A percentile compares a stretch with the other conserved stretches of the same genome.
Conservation (phyloP, 2,797 vertebrate species). For the Xyrichtys novacula region DNA sequence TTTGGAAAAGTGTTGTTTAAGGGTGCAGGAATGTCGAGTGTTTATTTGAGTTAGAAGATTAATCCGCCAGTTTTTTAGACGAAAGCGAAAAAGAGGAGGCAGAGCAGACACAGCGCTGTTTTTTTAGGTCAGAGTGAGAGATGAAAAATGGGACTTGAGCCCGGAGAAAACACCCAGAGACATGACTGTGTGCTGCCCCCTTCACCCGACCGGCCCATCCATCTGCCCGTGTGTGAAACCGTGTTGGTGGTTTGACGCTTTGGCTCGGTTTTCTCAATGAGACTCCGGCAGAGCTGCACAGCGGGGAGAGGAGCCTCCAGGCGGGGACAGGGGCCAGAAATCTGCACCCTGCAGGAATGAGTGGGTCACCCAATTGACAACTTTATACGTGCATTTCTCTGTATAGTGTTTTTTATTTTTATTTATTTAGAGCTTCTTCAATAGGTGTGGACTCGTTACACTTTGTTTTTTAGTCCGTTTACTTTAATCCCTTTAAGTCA, state of each 20-base stretch:
- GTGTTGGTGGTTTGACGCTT: conserved; percentile 77
- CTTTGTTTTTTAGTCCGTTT: too few relatives aligned
- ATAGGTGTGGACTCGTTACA: too few relatives aligned
- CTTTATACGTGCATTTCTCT: neutral
- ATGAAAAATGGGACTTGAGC: conserved; percentile 30
- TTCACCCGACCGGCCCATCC: conserved; percentile 68
- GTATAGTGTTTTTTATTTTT: too few relatives aligned
- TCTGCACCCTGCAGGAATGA: neutral
- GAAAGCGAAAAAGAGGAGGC: neutral
- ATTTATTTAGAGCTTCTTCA: too few relatives aligned
- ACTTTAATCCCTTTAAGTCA: neutral
- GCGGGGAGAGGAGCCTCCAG: neutral
- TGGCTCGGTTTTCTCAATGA: conserved; percentile 61
- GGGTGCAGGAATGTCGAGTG: conserved; percentile 16
- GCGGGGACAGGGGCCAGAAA: neutral
- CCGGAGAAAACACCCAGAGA: conserved; percentile 82
- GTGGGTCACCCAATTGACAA: neutral
- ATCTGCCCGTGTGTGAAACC: conserved; percentile 68
- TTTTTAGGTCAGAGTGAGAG: conserved; percentile 58
- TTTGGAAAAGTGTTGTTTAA: neutral
- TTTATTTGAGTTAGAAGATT: conserved; percentile 27
- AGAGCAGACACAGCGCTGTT: conserved; percentile 11
- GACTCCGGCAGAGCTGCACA: neutral
- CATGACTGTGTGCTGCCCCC: conserved; percentile 32
- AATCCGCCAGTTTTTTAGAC: conserved; percentile 10